These are phyloP conservation scores for Pipistrellus nathusii DNA, from an alignment of 2,797 vertebrate species.

Conservation along the genomic window DNA sequence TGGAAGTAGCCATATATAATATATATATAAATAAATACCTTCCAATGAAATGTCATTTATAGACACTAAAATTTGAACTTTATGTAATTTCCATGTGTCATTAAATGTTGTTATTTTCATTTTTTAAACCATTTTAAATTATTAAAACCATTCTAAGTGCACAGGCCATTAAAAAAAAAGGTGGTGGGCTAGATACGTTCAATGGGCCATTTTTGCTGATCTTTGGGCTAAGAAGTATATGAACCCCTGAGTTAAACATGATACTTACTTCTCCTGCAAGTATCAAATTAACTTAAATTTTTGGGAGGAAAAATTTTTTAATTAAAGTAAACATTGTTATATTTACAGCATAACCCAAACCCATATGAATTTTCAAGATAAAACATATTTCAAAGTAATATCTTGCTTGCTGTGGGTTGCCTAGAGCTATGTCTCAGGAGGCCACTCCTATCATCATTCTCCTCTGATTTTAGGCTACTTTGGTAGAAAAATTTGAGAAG, in stretches of 20 bases:
- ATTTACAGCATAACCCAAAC: background rate
- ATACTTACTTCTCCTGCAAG: background rate
- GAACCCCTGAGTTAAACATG: background rate
- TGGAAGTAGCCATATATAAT: background rate
- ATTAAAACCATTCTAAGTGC: background rate
- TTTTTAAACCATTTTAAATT: slow-evolving; percentile 6
- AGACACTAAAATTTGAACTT: background rate
- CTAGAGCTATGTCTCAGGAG: background rate
- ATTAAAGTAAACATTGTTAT: background rate
- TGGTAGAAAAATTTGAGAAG: background rate
- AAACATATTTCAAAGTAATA: slow-evolving; percentile 1
- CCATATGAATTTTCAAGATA: background rate
- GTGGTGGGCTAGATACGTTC: background rate
- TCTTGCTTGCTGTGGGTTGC: background rate
- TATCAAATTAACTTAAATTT: background rate
- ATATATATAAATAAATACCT: background rate
- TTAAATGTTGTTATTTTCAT: background rate
- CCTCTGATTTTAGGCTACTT: background rate
- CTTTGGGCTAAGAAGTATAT: background rate
- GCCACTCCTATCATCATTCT: background rate
- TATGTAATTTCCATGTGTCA: background rate
- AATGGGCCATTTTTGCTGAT: background rate
- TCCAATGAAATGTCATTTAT: background rate
- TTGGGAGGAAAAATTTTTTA: background rate
- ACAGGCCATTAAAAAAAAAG: background rate